These are phyloP conservation scores for Denticeps clupeoides DNA, from an alignment of 2,797 vertebrate genomes.

Conservation along the genomic window DNA sequence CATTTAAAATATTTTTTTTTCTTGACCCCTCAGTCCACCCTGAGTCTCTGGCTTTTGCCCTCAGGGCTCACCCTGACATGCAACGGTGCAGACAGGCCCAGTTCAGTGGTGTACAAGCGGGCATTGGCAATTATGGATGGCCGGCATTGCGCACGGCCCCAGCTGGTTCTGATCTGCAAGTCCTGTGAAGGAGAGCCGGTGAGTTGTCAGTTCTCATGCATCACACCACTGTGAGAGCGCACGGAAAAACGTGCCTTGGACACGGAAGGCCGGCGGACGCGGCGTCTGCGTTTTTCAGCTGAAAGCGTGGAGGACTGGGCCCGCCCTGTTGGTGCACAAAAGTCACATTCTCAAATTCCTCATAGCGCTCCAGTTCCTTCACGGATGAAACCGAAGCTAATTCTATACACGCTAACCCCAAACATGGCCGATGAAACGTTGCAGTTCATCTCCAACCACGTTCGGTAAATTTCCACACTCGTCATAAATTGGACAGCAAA, in stretches of 20 bases:
- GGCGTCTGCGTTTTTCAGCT: constrained; percentile 34
- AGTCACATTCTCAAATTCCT: constrained; percentile 45
- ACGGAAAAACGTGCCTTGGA: constrained; percentile 60
- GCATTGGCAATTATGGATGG: constrained; percentile 54
- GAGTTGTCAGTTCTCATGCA: constrained; percentile 51
- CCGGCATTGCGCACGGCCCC: constrained; percentile 48
- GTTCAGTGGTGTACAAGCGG: constrained; percentile 42
- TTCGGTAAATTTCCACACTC: too few relatives aligned
- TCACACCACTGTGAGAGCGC: constrained; percentile 40
- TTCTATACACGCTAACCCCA: constrained; percentile 39
- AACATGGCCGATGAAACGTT: constrained; percentile 43
- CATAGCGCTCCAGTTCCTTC: constrained; percentile 36
- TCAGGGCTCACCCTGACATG: constrained; percentile 12
- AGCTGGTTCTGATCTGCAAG: constrained; percentile 57
- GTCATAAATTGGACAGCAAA: constrained; percentile 32
- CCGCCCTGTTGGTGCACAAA: constrained; percentile 29
- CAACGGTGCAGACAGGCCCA: constrained; percentile 29
- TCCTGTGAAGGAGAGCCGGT: constrained; percentile 38
- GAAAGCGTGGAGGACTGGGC: constrained; percentile 41
- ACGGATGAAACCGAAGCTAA: constrained; percentile 24
- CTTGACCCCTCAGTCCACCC: constrained; percentile 14
- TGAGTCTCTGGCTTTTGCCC: neutral
- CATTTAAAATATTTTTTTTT: constrained; percentile 18
- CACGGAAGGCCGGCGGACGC: constrained; percentile 33
- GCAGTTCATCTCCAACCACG: too few relatives aligned